These are phyloP conservation scores for Antrozous pallidus DNA, from an alignment of 2,797 vertebrate genomes.

Conservation along the genomic window DNA sequence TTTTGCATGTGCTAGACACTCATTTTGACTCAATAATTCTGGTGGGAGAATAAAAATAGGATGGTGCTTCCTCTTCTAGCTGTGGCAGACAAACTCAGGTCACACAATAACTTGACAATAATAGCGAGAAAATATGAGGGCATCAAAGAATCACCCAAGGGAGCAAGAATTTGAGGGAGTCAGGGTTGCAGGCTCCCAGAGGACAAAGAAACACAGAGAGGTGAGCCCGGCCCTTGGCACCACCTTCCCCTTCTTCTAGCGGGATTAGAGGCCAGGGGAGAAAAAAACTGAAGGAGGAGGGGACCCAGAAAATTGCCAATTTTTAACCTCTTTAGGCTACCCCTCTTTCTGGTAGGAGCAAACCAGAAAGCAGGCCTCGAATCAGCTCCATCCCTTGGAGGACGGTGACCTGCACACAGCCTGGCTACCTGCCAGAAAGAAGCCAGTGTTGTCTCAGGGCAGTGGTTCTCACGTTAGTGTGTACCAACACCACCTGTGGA, in stretches of 20 bases:
- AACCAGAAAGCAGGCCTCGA: neutral
- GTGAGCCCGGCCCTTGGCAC: neutral
- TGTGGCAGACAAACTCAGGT: neutral
- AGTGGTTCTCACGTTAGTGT: neutral
- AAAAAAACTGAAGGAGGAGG: neutral
- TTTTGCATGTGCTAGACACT: neutral
- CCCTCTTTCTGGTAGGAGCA: neutral
- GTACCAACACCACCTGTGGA: neutral
- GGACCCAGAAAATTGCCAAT: neutral
- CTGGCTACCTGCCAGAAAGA: neutral
- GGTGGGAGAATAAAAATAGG: neutral
- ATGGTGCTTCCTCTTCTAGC: slow-evolving; percentile 9
- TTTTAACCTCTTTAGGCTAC: neutral
- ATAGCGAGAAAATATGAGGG: neutral
- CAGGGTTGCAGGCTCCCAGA: neutral
- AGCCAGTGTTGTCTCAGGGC: neutral
- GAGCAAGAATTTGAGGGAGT: neutral
- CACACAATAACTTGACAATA: neutral
- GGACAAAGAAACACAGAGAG: neutral
- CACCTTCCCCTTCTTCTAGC: neutral
- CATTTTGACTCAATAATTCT: slow-evolving; percentile 33
- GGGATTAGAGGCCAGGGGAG: neutral
- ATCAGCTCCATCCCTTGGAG: neutral
- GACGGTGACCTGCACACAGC: neutral
- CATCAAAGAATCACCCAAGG: neutral